Conservation (phyloP, 2,797 vertebrate genomes). For the Sebastiscus tertius region DNA sequence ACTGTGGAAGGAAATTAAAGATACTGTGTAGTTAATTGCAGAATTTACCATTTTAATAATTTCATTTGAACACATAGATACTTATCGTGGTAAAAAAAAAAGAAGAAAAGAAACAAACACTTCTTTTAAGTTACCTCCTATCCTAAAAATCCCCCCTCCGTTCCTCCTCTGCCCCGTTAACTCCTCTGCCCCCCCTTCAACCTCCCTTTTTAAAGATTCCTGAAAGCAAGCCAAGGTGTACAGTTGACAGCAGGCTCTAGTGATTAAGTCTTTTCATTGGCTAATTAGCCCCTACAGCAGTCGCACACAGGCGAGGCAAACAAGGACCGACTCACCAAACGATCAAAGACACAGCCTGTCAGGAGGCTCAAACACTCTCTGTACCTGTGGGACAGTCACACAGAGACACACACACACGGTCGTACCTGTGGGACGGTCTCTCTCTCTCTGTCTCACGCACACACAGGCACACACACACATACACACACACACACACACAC, state of each 20-base stretch:
- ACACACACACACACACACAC: constrained; percentile 22
- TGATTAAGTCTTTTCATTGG: constrained; percentile 83
- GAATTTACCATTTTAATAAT: constrained; percentile 17
- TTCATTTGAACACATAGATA: constrained; percentile 12
- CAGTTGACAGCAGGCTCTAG: constrained; percentile 77
- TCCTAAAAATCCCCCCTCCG: not conserved
- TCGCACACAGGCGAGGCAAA: constrained; percentile 80
- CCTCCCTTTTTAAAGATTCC: constrained; percentile 59
- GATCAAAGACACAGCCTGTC: constrained; percentile 80
- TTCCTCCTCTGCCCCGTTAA: not conserved
- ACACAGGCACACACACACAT: constrained; percentile 27
- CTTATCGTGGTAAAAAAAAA: not conserved
- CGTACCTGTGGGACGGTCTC: constrained; percentile 68
- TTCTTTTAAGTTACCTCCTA: constrained; percentile 39
- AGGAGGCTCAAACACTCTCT: constrained; percentile 75
- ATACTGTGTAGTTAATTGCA: constrained; percentile 1
- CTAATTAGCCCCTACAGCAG: constrained; percentile 87
- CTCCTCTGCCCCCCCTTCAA: not conserved
- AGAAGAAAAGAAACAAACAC: constrained; percentile 39
- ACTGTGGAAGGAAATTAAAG: not conserved
- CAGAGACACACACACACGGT: constrained; percentile 41
- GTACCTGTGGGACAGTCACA: constrained; percentile 78
- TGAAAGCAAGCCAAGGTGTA: constrained; percentile 74
- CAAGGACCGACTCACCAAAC: constrained; percentile 77
- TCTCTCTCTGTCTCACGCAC: constrained; percentile 31